Conservation (phyloP, 1,140 invertebrate genomes). For the Sogatella furcifera region DNA sequence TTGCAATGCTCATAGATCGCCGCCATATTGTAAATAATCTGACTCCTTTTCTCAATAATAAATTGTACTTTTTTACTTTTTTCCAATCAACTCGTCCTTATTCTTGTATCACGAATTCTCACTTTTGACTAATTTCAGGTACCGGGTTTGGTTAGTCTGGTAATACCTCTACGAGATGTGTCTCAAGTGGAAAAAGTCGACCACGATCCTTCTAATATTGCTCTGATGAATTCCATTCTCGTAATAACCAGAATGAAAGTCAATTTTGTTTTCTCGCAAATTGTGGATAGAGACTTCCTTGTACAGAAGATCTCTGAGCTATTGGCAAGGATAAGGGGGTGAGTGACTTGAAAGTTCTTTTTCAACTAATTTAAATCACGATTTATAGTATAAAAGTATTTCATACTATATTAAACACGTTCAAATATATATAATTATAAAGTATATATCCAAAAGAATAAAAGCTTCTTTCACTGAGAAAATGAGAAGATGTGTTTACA, state of each 20-base stretch:
- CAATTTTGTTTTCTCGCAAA: slow-evolving; percentile 81
- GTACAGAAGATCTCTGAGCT: slow-evolving; percentile 84
- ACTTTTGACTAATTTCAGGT: slow-evolving; percentile 44
- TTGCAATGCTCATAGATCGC: too few species aligned
- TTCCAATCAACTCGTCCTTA: too few species aligned
- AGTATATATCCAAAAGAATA: too few species aligned
- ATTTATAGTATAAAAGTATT: not conserved
- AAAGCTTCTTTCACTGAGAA: too few species aligned
- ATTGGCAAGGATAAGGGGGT: slow-evolving; percentile 42
- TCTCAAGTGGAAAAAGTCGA: slow-evolving; percentile 59
- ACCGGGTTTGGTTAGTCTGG: slow-evolving; percentile 67
- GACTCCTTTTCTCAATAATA: too few species aligned
- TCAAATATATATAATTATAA: too few species aligned
- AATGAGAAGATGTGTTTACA: too few species aligned
- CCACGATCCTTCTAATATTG: slow-evolving; percentile 43
- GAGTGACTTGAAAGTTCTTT: slow-evolving; percentile 6
- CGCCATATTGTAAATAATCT: too few species aligned
- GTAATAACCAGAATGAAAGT: slow-evolving; percentile 64
- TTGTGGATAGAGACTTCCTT: slow-evolving; percentile 80
- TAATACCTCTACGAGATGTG: slow-evolving; percentile 79
- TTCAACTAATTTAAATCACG: not conserved
- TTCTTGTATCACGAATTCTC: too few species aligned
- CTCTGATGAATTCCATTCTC: slow-evolving; percentile 69
- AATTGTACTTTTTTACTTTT: too few species aligned
- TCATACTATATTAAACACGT: not conserved